A percentile compares a stretch with the other conserved stretches of the same genome.
phyloP scores from a whole-genome alignment of 2,888 invertebrate genomes.

The Aplocera efformata region DNA sequence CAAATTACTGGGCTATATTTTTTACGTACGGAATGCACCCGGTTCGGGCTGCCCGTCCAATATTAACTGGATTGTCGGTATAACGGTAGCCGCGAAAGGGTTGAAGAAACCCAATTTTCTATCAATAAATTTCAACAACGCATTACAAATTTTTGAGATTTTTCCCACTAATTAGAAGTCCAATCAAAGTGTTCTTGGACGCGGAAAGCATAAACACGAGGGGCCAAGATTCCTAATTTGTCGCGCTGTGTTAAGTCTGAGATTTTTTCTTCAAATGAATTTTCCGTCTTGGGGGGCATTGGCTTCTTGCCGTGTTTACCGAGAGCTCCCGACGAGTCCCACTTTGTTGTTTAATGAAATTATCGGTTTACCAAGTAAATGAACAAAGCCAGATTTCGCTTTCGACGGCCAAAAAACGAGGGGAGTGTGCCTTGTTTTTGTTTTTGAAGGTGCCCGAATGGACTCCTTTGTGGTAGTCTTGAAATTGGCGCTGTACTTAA shows the following conservation, averaged over 20 bases:
- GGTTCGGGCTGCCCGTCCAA: slow-evolving; percentile 68
- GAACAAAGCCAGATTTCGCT: slow-evolving; percentile 79
- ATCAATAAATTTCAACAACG: slow-evolving; percentile 28
- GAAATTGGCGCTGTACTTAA: slow-evolving; percentile 64
- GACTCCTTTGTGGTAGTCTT: slow-evolving; percentile 70
- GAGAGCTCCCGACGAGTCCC: slow-evolving; percentile 65
- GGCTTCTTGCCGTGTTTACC: slow-evolving; percentile 78
- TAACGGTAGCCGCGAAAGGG: slow-evolving; percentile 38
- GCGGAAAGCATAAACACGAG: slow-evolving; percentile 43
- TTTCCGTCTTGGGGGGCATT: slow-evolving; percentile 76
- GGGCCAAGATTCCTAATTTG: slow-evolving; percentile 55
- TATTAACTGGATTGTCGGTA: slow-evolving; percentile 59
- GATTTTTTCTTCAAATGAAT: slow-evolving; percentile 76
- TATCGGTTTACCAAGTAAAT: slow-evolving; percentile 80
- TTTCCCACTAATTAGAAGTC: slow-evolving; percentile 33
- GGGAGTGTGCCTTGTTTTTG: slow-evolving; percentile 63
- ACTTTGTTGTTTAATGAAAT: slow-evolving; percentile 81
- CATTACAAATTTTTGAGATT: slow-evolving; percentile 33
- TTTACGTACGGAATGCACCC: slow-evolving; percentile 75
- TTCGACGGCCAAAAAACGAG: slow-evolving; percentile 65
- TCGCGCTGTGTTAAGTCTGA: slow-evolving; percentile 53
- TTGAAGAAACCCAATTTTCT: slow-evolving; percentile 45
- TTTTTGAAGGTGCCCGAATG: slow-evolving; percentile 64
- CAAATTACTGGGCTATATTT: slow-evolving; percentile 78
- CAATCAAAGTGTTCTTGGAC: slow-evolving; percentile 32